A percentile compares a stretch with the other conserved stretches of the same genome.
phyloP scores from a whole-genome alignment of 2,888 invertebrate species.

The Dyspetes luteomarginatus region DNA sequence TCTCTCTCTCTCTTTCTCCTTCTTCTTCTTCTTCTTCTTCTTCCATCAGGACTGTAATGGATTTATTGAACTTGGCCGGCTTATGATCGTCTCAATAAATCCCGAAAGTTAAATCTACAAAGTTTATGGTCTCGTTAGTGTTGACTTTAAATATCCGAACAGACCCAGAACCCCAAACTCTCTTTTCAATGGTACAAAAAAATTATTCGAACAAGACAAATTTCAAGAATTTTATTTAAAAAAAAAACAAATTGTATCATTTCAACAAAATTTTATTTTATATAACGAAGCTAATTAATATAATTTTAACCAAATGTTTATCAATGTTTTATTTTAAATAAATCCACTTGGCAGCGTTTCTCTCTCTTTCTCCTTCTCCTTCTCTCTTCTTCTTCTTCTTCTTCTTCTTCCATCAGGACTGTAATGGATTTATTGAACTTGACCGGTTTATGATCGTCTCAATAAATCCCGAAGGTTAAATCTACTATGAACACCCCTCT shows the following conservation, averaged over 20 bases:
- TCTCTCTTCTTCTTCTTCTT: not conserved
- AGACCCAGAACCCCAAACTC: slow-evolving; percentile 87
- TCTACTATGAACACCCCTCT: not conserved
- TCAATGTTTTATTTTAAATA: no score
- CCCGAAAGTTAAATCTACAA: slow-evolving; percentile 71
- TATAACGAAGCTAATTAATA: not conserved
- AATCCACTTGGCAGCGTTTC: no score
- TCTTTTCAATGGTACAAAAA: slow-evolving; percentile 86
- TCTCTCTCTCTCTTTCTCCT: no score
- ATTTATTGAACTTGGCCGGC: not conserved
- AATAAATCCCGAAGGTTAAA: not conserved
- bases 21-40: not conserved
- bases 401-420: not conserved
- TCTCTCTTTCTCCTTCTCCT: no score
- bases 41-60: not conserved
- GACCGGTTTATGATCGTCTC: not conserved
- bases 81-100: not conserved
- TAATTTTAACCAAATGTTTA: no score
- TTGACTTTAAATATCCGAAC: slow-evolving; percentile 86
- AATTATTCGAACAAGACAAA: slow-evolving; percentile 83
- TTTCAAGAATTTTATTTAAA: slow-evolving; percentile 64
- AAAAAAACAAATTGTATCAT: not conserved
- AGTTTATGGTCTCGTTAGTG: slow-evolving; percentile 88
- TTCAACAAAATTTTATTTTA: not conserved
- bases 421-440: not conserved